Evolutionary conservation across 1,140 invertebrate genomes (phyloP).

Genomic region (Drosophila yakuba): DNA sequence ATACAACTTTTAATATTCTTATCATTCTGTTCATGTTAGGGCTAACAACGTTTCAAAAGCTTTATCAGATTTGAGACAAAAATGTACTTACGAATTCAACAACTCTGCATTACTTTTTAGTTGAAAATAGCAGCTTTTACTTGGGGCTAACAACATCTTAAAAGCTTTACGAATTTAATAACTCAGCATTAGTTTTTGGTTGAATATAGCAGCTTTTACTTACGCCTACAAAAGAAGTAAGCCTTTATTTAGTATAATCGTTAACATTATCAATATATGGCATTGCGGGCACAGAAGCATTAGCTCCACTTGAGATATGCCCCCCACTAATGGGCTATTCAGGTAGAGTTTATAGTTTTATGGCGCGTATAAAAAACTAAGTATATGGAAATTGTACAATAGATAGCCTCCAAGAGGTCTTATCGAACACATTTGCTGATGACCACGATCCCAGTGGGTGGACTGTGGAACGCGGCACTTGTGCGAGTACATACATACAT

Average conservation of each 20-base stretch:
- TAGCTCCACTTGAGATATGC: conserved; percentile 36
- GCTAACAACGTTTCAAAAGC: neutral
- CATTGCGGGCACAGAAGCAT: conserved; percentile 21
- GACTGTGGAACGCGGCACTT: conserved; percentile 24
- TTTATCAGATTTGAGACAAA: neutral
- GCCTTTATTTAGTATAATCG: conserved; percentile 36
- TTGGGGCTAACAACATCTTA: neutral
- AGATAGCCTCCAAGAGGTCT: conserved; percentile 26
- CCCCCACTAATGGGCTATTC: conserved; percentile 34
- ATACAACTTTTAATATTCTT: neutral
- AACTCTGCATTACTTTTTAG: conserved; percentile 29
- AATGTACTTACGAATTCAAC: neutral
- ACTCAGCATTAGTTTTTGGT: conserved; percentile 23
- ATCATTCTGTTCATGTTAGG: neutral
- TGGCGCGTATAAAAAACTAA: conserved; percentile 31
- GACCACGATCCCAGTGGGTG: conserved; percentile 16
- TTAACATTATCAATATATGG: conserved; percentile 42
- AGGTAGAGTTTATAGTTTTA: conserved; percentile 34
- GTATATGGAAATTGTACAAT: conserved; percentile 36
- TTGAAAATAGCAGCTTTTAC: conserved; percentile 5
- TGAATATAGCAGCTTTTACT: conserved; percentile 4
- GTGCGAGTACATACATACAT: conserved; percentile 6
- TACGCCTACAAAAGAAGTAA: neutral
- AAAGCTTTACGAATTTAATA: conserved; percentile 15
- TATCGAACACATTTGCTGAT: conserved; percentile 37